Percentiles rank a stretch among this genome's conserved stretches.
phyloP scores from a whole-genome alignment of 1,140 invertebrate genomes.

The Drosophila athabasca region DNA sequence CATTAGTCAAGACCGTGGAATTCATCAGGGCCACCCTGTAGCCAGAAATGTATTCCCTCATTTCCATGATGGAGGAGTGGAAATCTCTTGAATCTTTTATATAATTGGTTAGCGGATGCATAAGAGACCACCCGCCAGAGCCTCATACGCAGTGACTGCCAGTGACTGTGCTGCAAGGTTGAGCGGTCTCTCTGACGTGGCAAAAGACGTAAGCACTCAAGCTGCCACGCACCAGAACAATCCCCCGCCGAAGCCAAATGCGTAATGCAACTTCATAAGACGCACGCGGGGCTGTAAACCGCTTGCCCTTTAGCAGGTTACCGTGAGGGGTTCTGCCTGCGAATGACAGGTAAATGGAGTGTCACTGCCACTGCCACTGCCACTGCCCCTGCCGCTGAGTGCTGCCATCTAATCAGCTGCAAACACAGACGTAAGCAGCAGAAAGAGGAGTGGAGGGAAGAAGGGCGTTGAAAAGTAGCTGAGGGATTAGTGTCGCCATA shows the following conservation, averaged over 20 bases:
- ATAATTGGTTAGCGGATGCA: conserved; percentile 21
- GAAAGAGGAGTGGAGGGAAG: background rate
- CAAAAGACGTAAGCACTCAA: conserved; percentile 3
- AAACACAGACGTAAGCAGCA: conserved; percentile 19
- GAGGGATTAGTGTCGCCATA: conserved; percentile 50
- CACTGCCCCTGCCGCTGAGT: background rate
- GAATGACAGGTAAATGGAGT: conserved; percentile 56
- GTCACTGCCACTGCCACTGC: conserved; percentile 15
- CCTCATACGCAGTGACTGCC: too few relatives aligned
- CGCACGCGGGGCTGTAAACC: too few relatives aligned
- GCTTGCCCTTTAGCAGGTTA: too few relatives aligned
- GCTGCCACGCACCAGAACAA: too few relatives aligned
- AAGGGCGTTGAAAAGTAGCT: background rate
- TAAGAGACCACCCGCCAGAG: background rate
- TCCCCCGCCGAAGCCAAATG: background rate
- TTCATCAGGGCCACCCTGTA: too few relatives aligned
- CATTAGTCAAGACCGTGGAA: conserved; percentile 13
- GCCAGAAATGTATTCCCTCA: too few relatives aligned
- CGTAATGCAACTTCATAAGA: conserved; percentile 5
- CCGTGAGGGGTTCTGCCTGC: conserved; percentile 10
- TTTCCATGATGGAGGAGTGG: background rate
- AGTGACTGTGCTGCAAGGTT: conserved; percentile 7
- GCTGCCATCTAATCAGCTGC: conserved; percentile 46
- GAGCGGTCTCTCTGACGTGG: conserved; percentile 6
- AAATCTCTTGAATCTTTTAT: conserved; percentile 36